Evolutionary conservation across 1,140 invertebrate genomes (phyloP), one percentile per base, ranked within the genome.

Genomic region (Brachionus plicatilis): DNA sequence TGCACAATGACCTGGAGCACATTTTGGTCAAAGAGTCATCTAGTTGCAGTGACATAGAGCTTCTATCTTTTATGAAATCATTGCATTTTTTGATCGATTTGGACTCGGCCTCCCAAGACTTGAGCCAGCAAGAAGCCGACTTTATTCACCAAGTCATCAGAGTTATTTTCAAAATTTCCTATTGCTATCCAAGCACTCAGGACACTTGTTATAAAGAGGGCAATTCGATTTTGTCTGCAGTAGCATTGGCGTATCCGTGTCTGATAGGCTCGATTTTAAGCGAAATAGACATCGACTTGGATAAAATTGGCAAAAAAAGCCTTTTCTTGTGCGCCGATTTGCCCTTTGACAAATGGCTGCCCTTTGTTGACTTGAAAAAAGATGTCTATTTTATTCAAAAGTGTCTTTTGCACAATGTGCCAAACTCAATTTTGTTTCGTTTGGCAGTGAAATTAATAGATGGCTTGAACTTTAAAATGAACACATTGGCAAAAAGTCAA

Each of bases 21-120:
- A 60, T 82, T 20, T 47, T 82, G 41, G 56, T 65, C 33, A 82
- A 82, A 37, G 53, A 82, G 11, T 68, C 53, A 29, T 41, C 79
- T 5, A 68, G 43, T 47, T 27, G 33, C 12, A 68, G 24, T n/a
- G 79, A 82, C 6, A 60, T 82, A 14, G 79, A 82, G 53, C 33
- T 82, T 5, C 60, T 82, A 17, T 65, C 79, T 33, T 82, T 82
- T 33, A 11, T 82, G 53, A 60, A 56, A 43, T 65, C 53, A 9
- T 29, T 82, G 9, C 79, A 82, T 37, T 82, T 82, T 68, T 68
- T 82, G 33, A 68, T 82, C 33, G 79, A 82, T 65, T 65, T 82
- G 20, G 43, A 65, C 50, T 20, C 37, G 24, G 33, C 7, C 43
- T 8, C 12, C 12, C n/a, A 41, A 7, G 14, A 65, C 8, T 56